Evolutionary conservation across 2,797 vertebrate genomes (phyloP).

Genomic region (Chelon auratus): DNA sequence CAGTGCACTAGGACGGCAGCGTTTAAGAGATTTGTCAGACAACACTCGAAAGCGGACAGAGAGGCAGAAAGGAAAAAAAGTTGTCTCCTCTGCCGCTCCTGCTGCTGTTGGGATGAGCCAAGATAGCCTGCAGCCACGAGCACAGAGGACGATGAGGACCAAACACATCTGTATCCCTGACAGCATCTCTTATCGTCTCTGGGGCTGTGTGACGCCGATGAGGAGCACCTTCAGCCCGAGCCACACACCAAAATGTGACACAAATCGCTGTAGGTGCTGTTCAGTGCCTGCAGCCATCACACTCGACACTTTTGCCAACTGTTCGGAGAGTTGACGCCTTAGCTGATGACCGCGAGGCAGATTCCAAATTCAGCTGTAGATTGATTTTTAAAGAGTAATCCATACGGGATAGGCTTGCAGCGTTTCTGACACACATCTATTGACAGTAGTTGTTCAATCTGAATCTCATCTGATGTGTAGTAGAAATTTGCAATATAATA

Average conservation of each 20-base stretch:
- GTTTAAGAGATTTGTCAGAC: constrained; percentile 27
- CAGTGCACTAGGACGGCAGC: background rate
- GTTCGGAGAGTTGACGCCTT: constrained; percentile 4
- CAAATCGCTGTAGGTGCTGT: constrained; percentile 31
- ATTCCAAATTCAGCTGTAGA: too few relatives aligned
- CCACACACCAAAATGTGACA: constrained; percentile 6
- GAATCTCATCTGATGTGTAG: background rate
- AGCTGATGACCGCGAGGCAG: background rate
- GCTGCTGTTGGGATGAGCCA: constrained; percentile 32
- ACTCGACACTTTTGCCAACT: background rate
- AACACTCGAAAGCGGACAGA: constrained; percentile 5
- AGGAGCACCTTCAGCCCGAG: constrained; percentile 19
- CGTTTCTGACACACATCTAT: background rate
- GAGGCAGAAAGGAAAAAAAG: background rate
- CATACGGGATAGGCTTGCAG: background rate
- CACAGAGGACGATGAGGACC: constrained; percentile 34
- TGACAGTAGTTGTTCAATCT: background rate
- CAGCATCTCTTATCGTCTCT: constrained; percentile 31
- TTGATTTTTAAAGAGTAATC: background rate
- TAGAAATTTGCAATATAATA: background rate
- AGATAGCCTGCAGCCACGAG: constrained; percentile 40
- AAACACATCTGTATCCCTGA: constrained; percentile 46
- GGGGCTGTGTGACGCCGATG: constrained; percentile 10
- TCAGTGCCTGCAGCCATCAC: constrained; percentile 28
- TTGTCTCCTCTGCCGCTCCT: constrained; percentile 23